Percentiles rank a stretch among this genome's conserved stretches.
phyloP scores from a whole-genome alignment of 2,888 invertebrate genomes.

The Thera britannica region DNA sequence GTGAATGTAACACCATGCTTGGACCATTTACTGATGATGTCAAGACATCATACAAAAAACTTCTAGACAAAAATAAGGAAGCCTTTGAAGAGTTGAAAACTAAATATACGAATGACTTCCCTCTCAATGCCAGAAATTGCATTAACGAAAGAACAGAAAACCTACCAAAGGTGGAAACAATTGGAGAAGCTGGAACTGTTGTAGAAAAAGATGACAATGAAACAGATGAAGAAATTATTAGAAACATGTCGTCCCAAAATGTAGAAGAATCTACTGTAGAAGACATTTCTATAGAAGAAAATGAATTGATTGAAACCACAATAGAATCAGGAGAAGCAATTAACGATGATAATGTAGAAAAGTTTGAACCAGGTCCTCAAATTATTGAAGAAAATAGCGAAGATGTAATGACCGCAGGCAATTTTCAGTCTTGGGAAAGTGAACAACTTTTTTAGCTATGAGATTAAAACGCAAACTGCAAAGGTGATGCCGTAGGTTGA shows the following conservation, averaged over 20 bases:
- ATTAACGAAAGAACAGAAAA: constrained; percentile 6
- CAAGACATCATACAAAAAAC: constrained; percentile 49
- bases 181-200: not conserved
- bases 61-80: constrained; percentile 26
- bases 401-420: not conserved
- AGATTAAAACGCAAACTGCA: not conserved
- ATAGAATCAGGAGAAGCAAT: constrained; percentile 18
- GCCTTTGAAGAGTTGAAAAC: constrained; percentile 27
- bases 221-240: not conserved
- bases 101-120: constrained; percentile 26
- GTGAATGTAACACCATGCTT: constrained; percentile 44
- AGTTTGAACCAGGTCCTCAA: not conserved
- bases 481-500: too few species aligned
- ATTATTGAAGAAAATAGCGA: constrained; percentile 1
- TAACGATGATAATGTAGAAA: not conserved
- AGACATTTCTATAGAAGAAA: constrained; percentile 5
- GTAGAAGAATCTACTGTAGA: not conserved
- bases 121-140: constrained; percentile 7
- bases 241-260: constrained; percentile 6
- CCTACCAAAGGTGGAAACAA: not conserved
- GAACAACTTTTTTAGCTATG: constrained; percentile 12
- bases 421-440: constrained; percentile 14
- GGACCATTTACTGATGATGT: constrained; percentile 63
- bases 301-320: not conserved
- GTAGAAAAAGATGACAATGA: not conserved